Evolutionary conservation across 1,140 invertebrate species (phyloP), one percentile per base, ranked within the genome.

Genomic region (Polypedilum vanderplanki): DNA sequence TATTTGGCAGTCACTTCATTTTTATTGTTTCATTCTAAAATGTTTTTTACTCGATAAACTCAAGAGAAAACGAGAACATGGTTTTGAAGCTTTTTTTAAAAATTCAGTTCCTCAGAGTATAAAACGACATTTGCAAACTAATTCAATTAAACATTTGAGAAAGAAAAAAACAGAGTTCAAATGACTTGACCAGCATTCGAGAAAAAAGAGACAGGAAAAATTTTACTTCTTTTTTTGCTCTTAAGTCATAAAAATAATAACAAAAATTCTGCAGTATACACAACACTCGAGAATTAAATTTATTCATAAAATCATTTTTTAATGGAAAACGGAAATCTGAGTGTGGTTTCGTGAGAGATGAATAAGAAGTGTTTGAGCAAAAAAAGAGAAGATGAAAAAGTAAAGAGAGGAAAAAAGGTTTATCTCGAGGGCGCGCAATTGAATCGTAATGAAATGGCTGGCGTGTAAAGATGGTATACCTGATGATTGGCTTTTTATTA

Each of bases 221-320:
- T 57, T 57, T 15, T 4, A 57, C 9, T 12, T 46, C 8, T 57
- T 8, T 57, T n/a, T 57, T n/a, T 57, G 46, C 46, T 57, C n/a
- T 57, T n/a, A 57, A 57, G 46, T 57, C 46, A 57, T 12, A 12
- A 57, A 57, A 57, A 33, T 57, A 15, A 57, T n/a, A 57, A 12
- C 9, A 46, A 46, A 4, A 57, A 57, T n/a, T 57, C 3, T 12
- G 46, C 41, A 46, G 2, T 46, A 15, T 2, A 46, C 15, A 15
- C 41, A 46, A 10, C 15, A 1, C 8, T 12, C 7, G n/a, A 15
- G 41, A 4, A 46, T 3, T 3, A 46, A 12, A 57, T 12, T 57
- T 57, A 57, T 57, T 57, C 46, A 57, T 57, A 57, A 57, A 57
- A 57, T 57, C 46, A 57, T 57, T 57, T n/a, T 57, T 57, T 57